Conservation (phyloP, 2,113 vertebrate genomes). For the Crotalus helleri region DNA sequence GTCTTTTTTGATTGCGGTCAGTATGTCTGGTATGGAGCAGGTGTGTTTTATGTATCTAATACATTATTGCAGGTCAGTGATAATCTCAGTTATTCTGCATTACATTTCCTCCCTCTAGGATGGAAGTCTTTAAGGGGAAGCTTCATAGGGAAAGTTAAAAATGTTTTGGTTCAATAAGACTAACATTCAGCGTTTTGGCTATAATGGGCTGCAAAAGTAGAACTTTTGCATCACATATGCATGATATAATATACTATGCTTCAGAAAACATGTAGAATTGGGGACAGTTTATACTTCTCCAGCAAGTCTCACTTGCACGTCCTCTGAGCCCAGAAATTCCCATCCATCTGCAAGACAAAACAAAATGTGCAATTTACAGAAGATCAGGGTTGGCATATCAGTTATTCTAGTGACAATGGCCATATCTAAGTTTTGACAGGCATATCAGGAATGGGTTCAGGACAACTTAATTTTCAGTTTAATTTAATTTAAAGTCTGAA, state of each 20-base stretch:
- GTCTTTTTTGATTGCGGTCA: constrained; percentile 8
- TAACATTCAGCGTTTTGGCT: constrained; percentile 4
- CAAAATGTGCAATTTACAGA: neutral
- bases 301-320: neutral
- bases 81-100: neutral
- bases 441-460: neutral
- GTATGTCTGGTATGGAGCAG: neutral
- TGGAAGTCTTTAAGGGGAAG: neutral
- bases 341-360: neutral
- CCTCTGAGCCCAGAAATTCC: neutral
- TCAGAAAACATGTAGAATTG: neutral
- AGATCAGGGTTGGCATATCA: neutral
- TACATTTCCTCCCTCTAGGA: neutral
- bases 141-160: neutral
- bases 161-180: neutral
- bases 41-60: constrained; percentile 19
- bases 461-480: neutral
- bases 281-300: neutral
- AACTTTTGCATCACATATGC: neutral
- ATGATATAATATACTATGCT: neutral
- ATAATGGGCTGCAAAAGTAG: neutral
- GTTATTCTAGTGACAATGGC: neutral
- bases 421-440: neutral
- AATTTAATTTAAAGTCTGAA: neutral
- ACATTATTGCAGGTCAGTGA: neutral